Conservation (phyloP, 2,113 vertebrate species). For the Ondatra zibethicus region DNA sequence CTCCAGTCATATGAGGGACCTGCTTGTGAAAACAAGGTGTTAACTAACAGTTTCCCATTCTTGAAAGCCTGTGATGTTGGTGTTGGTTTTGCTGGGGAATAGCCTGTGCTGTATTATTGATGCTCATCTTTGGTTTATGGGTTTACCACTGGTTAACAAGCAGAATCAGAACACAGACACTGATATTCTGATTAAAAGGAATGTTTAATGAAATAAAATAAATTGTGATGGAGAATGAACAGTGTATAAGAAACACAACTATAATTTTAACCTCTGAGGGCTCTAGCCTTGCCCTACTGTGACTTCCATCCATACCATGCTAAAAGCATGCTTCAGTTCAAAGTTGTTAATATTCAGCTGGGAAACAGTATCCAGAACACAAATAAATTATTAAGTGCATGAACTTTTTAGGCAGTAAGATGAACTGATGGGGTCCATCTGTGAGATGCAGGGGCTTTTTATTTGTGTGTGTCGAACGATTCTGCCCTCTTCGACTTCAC, state of each 20-base stretch:
- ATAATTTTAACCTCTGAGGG: conserved; percentile 88
- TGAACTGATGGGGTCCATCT: conserved; percentile 99
- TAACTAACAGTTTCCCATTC: conserved; percentile 64
- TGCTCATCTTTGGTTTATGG: conserved; percentile 80
- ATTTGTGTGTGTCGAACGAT: conserved; percentile 90
- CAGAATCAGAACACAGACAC: conserved; percentile 86
- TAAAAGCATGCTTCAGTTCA: conserved; percentile 97
- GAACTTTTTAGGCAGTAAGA: conserved; percentile 99
- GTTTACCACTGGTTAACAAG: conserved; percentile 80
- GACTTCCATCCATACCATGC: conserved; percentile 91
- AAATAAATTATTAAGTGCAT: conserved; percentile 99
- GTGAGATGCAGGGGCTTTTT: conserved; percentile 94
- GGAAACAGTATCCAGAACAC: conserved; percentile 99
- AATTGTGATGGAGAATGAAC: conserved; percentile 86
- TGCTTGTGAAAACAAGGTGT: conserved; percentile 69
- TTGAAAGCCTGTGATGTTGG: conserved; percentile 72
- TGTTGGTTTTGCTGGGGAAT: conserved; percentile 54
- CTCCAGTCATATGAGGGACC: conserved; percentile 54
- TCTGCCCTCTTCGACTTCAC: conserved; percentile 95
- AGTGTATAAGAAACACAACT: conserved; percentile 86
- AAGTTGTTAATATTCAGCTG: conserved; percentile 99
- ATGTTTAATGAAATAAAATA: conserved; percentile 92
- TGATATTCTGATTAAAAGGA: conserved; percentile 92
- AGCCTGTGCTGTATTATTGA: conserved; percentile 68
- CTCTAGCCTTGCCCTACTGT: conserved; percentile 90